Evolutionary conservation across 53 echinoderm and acorn worm genomes (phyloP).

Genomic region (Arbacia lixula): DNA sequence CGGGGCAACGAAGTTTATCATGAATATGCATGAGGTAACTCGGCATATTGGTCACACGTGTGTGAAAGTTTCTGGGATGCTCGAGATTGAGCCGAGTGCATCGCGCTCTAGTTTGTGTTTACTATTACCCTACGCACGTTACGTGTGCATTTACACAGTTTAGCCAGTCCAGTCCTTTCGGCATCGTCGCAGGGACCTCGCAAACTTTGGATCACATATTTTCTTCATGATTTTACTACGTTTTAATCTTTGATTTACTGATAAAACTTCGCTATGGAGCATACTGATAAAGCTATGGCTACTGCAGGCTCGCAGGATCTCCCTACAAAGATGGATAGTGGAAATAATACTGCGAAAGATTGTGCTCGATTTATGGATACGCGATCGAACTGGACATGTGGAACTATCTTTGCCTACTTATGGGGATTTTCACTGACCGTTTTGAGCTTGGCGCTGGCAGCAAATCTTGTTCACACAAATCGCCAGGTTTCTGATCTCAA

Average conservation of each 20-base stretch:
- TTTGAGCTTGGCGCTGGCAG: constrained; percentile 35
- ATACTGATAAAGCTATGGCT: constrained; percentile 10
- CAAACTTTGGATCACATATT: no score
- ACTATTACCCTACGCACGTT: no score
- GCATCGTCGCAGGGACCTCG: no score
- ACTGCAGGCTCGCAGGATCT: constrained; percentile 4
- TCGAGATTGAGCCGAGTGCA: no score
- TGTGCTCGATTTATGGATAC: not conserved
- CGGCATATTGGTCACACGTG: constrained; percentile 5
- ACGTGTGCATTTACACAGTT: no score
- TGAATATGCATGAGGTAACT: constrained; percentile 30
- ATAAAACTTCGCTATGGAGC: constrained; percentile 48
- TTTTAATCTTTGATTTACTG: no score
- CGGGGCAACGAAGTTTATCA: constrained; percentile 2
- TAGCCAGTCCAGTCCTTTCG: no score
- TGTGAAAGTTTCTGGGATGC: constrained; percentile 40
- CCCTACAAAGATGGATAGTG: constrained; percentile 19
- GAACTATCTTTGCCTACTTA: constrained; percentile 19
- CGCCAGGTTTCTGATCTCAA: constrained; percentile 32
- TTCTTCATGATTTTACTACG: no score
- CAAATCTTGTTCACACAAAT: constrained; percentile 48
- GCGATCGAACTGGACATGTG: constrained; percentile 13
- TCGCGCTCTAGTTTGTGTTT: no score
- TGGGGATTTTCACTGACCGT: constrained; percentile 45
- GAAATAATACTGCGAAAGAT: constrained; percentile 20